A percentile compares a stretch with the other conserved stretches of the same genome.
Evolutionary conservation across 2,888 invertebrate genomes (phyloP).

Genomic region (Acleris cristana): DNA sequence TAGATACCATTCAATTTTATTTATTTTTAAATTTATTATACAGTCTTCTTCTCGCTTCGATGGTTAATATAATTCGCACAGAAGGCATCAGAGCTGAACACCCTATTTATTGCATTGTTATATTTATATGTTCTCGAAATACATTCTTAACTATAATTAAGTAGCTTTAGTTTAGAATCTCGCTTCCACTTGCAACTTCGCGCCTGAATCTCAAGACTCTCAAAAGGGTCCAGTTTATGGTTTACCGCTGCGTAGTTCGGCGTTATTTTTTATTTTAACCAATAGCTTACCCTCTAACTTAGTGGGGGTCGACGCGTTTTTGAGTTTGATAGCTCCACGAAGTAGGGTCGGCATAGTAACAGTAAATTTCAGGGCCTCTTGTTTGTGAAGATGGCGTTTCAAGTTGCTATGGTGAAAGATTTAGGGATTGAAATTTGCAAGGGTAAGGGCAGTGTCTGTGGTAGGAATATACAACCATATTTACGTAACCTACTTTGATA

Average conservation of each 20-base stretch:
- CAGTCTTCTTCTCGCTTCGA: too few species aligned
- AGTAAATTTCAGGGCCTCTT: conserved; percentile 33
- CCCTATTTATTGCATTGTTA: too few species aligned
- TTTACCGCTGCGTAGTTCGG: conserved; percentile 40
- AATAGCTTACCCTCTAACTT: conserved; percentile 43
- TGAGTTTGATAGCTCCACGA: conserved; percentile 31
- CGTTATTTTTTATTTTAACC: conserved; percentile 48
- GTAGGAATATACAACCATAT: not conserved
- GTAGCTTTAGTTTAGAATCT: not conserved
- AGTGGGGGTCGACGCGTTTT: conserved; percentile 32
- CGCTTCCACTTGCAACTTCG: conserved; percentile 32
- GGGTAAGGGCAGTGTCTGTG: conserved; percentile 1
- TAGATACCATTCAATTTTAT: too few species aligned
- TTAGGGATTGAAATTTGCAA: conserved; percentile 24
- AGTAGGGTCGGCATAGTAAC: conserved; percentile 36
- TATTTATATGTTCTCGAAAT: too few species aligned
- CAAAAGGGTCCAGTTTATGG: conserved; percentile 47
- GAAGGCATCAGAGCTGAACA: too few species aligned
- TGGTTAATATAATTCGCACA: too few species aligned
- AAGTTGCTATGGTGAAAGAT: conserved; percentile 19
- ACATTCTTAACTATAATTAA: too few species aligned
- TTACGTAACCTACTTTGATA: not conserved
- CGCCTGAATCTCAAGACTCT: conserved; percentile 19
- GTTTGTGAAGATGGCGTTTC: conserved; percentile 22
- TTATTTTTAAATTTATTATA: too few species aligned